Base-by-base conservation (phyloP, 2,113 vertebrate species). In the Pangasianodon hypophthalmus region DNA sequence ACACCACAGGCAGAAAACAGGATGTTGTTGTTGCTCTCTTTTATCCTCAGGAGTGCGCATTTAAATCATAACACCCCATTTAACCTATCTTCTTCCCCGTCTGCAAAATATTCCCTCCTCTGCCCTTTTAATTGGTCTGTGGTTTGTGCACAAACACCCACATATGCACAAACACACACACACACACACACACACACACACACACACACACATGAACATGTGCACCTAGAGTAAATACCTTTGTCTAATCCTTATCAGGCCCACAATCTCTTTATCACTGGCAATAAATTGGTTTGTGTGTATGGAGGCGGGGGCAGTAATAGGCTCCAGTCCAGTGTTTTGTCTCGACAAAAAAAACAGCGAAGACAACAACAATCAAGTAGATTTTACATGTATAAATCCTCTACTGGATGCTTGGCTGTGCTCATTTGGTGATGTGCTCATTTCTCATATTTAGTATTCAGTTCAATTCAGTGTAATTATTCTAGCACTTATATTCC, bases 61-160 rank as follows among this genome's bases (percentile, higher is more conserved):
- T 92, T 88, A 92, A 91, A 92, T 82, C 86, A 88, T 86, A 84
- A 91, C 88, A 91, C 90, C 64, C 90, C 67, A 87, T 89, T 91
- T 91, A 85, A 88, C 91, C 85, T 87, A 69, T 80, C 91, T 86
- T 87, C 85, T 50, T 85, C 58, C 50, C 85, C 71, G 83, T 87
- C 19, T 60, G 88, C 84, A 89, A 89, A 91, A 89, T 89, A 90
- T 87, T 87, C 88, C 75, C 81, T 79, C 18, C 64, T 86, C 89
- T 84, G 89, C 77, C 86, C 58, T 86, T 52, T 56, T 88, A 88
- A 90, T 88, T 90, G 86, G 91, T 89, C 83, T 91, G 87, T 88
- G 62, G 62, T 44, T 90, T 88, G 82, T 83, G 64, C 48, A 79
- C 18, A 37, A 60, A 75, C 44, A 56, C 86, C 71, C 69, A 87